A percentile compares a stretch with the other conserved stretches of the same genome.
Conservation (phyloP, 2,888 invertebrate species). For the Meghimatium bilineatum region DNA sequence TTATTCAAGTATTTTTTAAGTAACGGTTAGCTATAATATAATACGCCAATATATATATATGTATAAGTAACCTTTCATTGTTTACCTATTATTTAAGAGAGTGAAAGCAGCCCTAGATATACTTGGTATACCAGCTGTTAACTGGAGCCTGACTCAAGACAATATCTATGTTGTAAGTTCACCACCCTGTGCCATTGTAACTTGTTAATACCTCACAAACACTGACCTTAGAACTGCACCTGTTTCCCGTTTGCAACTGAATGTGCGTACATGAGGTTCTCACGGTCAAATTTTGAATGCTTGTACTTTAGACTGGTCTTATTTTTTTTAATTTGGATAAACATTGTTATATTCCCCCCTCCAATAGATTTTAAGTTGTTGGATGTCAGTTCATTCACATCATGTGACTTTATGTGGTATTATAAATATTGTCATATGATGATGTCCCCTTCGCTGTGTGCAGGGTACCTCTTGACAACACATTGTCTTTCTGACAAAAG, state of each 20-base stretch:
- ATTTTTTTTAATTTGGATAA: too few species aligned
- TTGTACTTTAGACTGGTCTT: background rate
- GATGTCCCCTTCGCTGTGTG: too few species aligned
- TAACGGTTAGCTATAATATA: too few species aligned
- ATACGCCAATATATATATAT: too few species aligned
- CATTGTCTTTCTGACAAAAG: too few species aligned
- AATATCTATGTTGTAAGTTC: conserved; percentile 29
- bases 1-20: too few species aligned
- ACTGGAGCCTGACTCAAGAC: conserved; percentile 35
- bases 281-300: background rate
- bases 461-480: too few species aligned
- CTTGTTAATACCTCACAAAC: background rate
- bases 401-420: too few species aligned
- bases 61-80: background rate
- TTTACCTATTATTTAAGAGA: conserved; percentile 20
- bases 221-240: background rate
- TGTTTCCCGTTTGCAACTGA: background rate
- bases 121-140: conserved; percentile 26
- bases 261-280: background rate
- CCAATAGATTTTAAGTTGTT: too few species aligned
- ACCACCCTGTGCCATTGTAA: background rate
- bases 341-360: too few species aligned
- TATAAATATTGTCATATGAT: too few species aligned
- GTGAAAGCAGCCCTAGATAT: conserved; percentile 13
- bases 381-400: too few species aligned